These are phyloP conservation scores for Epinephelus coioides DNA, from an alignment of 2,797 vertebrate species.

Conservation along the genomic window DNA sequence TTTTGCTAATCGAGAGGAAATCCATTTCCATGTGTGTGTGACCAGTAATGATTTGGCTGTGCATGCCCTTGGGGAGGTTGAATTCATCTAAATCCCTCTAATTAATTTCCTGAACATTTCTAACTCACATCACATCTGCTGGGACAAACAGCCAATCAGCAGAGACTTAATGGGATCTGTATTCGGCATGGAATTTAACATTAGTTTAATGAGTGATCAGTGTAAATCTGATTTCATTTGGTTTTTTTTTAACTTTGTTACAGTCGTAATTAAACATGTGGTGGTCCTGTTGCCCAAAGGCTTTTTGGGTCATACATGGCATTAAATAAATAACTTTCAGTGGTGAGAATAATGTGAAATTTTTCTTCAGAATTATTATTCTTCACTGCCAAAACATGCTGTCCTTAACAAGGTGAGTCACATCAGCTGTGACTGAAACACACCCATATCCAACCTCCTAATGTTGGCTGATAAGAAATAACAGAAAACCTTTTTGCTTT, in stretches of 20 bases:
- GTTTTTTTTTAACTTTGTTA: not conserved
- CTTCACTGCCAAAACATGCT: not conserved
- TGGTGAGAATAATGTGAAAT: not conserved
- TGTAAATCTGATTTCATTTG: not conserved
- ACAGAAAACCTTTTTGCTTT: not conserved
- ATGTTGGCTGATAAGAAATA: slow-evolving; percentile 8
- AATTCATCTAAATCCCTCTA: slow-evolving; percentile 40
- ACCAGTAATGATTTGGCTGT: slow-evolving; percentile 39
- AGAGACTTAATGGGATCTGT: not conserved
- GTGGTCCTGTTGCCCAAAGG: not conserved
- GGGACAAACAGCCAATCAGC: not conserved
- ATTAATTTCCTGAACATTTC: slow-evolving; percentile 43
- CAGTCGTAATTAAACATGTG: not conserved
- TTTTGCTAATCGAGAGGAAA: slow-evolving; percentile 50
- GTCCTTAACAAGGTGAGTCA: not conserved
- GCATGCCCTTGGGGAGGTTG: slow-evolving; percentile 16
- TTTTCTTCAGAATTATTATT: not conserved
- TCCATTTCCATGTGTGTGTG: slow-evolving; percentile 47
- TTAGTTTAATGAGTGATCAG: not conserved
- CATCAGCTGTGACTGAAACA: slow-evolving; percentile 9
- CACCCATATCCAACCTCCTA: not conserved
- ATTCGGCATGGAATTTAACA: not conserved
- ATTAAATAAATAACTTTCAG: not conserved
- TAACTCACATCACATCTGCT: slow-evolving; percentile 18
- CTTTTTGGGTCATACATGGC: not conserved